phyloP scores from a whole-genome alignment of 2,113 vertebrate genomes.

The Phalacrocorax aristotelis region DNA sequence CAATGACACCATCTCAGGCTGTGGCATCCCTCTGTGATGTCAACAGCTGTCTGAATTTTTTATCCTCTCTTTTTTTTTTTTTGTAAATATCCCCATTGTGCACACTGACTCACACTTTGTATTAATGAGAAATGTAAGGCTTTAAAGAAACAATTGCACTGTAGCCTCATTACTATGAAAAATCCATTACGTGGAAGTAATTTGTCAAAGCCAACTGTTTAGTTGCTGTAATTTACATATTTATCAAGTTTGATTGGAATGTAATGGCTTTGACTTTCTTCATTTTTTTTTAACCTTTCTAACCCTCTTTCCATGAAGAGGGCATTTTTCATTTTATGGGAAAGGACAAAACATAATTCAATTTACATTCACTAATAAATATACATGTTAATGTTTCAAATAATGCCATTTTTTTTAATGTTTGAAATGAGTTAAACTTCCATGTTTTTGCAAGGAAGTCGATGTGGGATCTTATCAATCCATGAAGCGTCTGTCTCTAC shows the following conservation, averaged over 20 bases:
- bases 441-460: not conserved
- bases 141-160: conserved; percentile 79
- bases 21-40: conserved; percentile 19
- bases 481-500: not conserved
- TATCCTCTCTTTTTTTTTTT: not conserved
- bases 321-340: not conserved
- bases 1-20: not conserved
- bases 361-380: conserved; percentile 59
- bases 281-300: conserved; percentile 67
- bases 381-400: not conserved
- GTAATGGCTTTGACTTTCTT: conserved; percentile 79
- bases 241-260: conserved; percentile 89
- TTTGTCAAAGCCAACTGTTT: conserved; percentile 86
- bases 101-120: conserved; percentile 16
- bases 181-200: conserved; percentile 83
- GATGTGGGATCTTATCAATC: not conserved
- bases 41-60: not conserved
- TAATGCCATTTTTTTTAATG: not conserved
- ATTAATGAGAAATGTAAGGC: conserved; percentile 60
- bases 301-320: conserved; percentile 44
- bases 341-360: conserved; percentile 59
- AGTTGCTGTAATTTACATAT: conserved; percentile 87
- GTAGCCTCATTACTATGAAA: conserved; percentile 82
- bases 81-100: conserved; percentile 5
- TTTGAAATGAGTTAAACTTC: not conserved